Evolutionary conservation across 2,888 invertebrate genomes (phyloP).

Genomic region (Vannuccia rotundouncinata): DNA sequence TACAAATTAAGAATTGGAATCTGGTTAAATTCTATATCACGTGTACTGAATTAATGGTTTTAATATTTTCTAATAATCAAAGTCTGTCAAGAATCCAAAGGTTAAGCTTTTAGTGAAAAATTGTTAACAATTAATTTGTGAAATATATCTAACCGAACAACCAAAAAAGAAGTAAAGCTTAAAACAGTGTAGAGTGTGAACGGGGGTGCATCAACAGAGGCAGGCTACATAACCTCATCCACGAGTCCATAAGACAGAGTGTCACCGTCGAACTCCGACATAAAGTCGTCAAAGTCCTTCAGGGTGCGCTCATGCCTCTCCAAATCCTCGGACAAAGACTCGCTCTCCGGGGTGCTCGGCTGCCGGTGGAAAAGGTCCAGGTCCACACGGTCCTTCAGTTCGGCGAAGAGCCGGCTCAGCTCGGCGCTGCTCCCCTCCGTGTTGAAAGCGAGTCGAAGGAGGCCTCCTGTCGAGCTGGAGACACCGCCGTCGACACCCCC

Average conservation of each 20-base stretch:
- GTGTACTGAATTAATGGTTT: too few species aligned
- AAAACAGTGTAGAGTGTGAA: too few species aligned
- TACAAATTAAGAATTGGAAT: too few species aligned
- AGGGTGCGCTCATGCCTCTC: neutral
- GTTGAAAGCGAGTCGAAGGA: slow-evolving; percentile 12
- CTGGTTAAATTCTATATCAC: too few species aligned
- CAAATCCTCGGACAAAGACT: neutral
- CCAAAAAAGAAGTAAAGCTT: too few species aligned
- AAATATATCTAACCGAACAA: too few species aligned
- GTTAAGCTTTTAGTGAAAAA: too few species aligned
- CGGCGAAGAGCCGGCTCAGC: slow-evolving; percentile 5
- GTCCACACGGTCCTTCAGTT: slow-evolving; percentile 18
- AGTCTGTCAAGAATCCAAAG: too few species aligned
- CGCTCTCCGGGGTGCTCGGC: neutral
- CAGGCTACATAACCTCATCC: neutral
- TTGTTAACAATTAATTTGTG: too few species aligned
- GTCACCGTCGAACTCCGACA: neutral
- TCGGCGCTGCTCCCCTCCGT: slow-evolving; percentile 4
- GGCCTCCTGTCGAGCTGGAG: neutral
- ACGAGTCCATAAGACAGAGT: neutral
- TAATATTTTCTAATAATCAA: too few species aligned
- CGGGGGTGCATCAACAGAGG: too few species aligned
- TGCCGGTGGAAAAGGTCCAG: slow-evolving; percentile 11
- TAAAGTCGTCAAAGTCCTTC: neutral
- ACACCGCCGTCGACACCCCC: neutral